A percentile compares a stretch with the other conserved stretches of the same genome.
phyloP scores from a whole-genome alignment of 1,140 invertebrate genomes.

The Oryzaephilus surinamensis region DNA sequence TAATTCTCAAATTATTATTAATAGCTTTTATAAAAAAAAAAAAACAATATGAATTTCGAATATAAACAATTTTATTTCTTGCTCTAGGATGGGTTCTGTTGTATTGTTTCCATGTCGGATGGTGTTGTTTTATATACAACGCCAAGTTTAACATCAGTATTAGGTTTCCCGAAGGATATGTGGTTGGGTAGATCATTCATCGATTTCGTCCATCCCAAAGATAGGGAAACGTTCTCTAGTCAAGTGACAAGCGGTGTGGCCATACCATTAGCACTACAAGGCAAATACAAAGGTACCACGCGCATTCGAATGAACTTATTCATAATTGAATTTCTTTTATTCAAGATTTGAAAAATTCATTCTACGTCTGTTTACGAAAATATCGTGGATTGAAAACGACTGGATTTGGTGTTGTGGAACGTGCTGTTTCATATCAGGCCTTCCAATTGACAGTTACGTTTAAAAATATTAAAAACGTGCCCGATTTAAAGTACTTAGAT shows the following conservation, averaged over 20 bases:
- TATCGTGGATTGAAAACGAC: slow-evolving; percentile 41
- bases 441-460: slow-evolving; percentile 64
- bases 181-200: slow-evolving; percentile 78
- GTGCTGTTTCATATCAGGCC: slow-evolving; percentile 53
- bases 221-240: slow-evolving; percentile 44
- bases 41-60: no score
- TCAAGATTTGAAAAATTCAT: slow-evolving; percentile 31
- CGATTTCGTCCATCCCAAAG: slow-evolving; percentile 73
- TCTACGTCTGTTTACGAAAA: slow-evolving; percentile 43
- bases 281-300: slow-evolving; percentile 29
- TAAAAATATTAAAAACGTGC: slow-evolving; percentile 42
- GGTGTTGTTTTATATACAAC: slow-evolving; percentile 71
- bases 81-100: slow-evolving; percentile 65
- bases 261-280: slow-evolving; percentile 37
- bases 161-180: slow-evolving; percentile 74
- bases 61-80: slow-evolving; percentile 11
- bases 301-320: no score
- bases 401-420: slow-evolving; percentile 51
- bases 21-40: no score
- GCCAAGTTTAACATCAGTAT: slow-evolving; percentile 50
- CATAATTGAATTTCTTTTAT: slow-evolving; percentile 7
- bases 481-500: slow-evolving; percentile 29
- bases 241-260: slow-evolving; percentile 44
- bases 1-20: no score
- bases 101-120: slow-evolving; percentile 71